Evolutionary conservation across 2,113 vertebrate species (phyloP), one percentile per base, ranked within the genome.

Genomic region (Galeopterus variegatus): DNA sequence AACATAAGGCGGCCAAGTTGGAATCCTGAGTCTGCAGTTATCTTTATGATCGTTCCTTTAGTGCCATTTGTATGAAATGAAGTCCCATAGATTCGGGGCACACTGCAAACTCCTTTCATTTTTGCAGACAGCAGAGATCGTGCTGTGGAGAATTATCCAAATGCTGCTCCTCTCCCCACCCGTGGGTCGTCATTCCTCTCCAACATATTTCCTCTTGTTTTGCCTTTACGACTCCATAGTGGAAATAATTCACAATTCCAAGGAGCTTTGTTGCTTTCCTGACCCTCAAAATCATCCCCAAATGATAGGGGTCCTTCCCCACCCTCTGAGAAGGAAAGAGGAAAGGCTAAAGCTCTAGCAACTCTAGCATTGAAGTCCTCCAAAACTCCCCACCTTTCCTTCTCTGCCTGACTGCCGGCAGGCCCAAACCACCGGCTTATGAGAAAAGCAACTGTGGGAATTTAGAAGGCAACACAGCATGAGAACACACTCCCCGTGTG

Each of bases 1-100:
- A 97, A 94, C 84, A 94, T 33, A 90, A 97, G 81, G 86, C 77
- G 95, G 94, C 41, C 70, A 90, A 77, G 45, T 96, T 93, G 67
- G 67, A 94, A 94, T 73, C 56, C 89, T 91, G 94, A 87, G 95
- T 98, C 97, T 97, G 80, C 54, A 77, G 15, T 65, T 97, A 48
- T 62, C 94, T 83, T 94, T 94, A 69, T 76, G 50, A 95, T 90
- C 18, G 0, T 95, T 96, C 86, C 48, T 96, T 50, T 58, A 12
- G 28, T 85, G 45, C n/a, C 10, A 18, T 98, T 88, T 96, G 92
- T 93, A 54, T 80, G 45, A 93, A 98, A 72, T 77, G 58, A 70
- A 97, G 28, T 62, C 10, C 67, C 7, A 54, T 17, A 73, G 33
- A 52, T 93, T 88, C 45, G 48, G 62, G 54, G 64, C 54, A 62